Evolutionary conservation across 2,797 vertebrate genomes (phyloP).

Genomic region (Hippocampus kuda): DNA sequence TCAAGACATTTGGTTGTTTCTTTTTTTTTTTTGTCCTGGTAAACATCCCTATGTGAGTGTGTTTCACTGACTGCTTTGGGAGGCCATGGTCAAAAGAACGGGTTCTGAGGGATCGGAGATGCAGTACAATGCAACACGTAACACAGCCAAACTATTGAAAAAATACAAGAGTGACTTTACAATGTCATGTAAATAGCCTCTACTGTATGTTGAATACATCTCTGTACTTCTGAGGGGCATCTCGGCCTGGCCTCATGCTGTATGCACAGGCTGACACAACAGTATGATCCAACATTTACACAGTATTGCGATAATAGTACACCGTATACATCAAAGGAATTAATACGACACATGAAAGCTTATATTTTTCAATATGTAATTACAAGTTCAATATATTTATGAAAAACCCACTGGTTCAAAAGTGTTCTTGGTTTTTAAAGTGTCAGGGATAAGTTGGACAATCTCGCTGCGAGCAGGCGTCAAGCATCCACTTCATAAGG

Average conservation of each 20-base stretch:
- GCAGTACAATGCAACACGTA: neutral
- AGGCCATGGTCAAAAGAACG: neutral
- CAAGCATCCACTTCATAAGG: slow-evolving; percentile 59
- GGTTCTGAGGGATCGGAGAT: neutral
- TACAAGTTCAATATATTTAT: neutral
- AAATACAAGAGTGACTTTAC: neutral
- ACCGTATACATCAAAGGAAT: slow-evolving; percentile 18
- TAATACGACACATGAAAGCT: slow-evolving; percentile 18
- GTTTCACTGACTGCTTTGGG: slow-evolving; percentile 15
- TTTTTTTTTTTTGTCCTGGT: slow-evolving; percentile 54
- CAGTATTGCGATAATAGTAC: slow-evolving; percentile 6
- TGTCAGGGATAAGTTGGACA: neutral
- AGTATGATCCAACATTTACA: slow-evolving; percentile 1
- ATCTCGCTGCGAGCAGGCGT: neutral
- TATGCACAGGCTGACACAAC: neutral
- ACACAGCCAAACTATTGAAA: neutral
- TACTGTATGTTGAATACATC: neutral
- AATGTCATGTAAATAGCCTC: neutral
- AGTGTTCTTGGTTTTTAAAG: neutral
- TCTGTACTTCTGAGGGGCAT: slow-evolving; percentile 3
- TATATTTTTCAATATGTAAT: neutral
- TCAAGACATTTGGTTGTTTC: slow-evolving; percentile 63
- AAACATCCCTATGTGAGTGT: slow-evolving; percentile 6
- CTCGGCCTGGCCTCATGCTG: slow-evolving; percentile 4
- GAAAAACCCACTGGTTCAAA: neutral